Conservation (phyloP, 2,113 vertebrate genomes). For the Epinephelus fuscoguttatus region DNA sequence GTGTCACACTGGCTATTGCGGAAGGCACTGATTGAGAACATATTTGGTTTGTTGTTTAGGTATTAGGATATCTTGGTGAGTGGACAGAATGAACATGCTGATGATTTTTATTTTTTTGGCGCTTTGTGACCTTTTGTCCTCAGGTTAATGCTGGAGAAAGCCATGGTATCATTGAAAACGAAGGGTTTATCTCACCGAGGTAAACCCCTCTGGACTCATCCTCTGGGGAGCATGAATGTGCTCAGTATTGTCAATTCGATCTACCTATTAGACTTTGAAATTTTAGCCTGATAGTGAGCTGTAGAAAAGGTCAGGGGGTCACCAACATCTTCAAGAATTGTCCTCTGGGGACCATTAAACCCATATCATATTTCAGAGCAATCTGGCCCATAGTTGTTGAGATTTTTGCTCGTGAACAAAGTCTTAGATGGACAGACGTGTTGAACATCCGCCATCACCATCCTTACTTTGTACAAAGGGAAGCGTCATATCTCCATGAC, state of each 20-base stretch:
- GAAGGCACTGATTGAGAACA: neutral
- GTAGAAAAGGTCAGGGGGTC: slow-evolving; percentile 27
- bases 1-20: no score
- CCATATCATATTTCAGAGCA: slow-evolving; percentile 51
- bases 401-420: neutral
- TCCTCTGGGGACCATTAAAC: slow-evolving; percentile 57
- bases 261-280: slow-evolving; percentile 29
- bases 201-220: slow-evolving; percentile 5
- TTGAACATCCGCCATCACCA: neutral
- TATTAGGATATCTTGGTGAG: neutral
- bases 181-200: neutral
- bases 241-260: slow-evolving; percentile 15
- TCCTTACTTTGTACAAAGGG: neutral
- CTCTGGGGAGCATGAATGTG: slow-evolving; percentile 24
- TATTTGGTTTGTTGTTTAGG: neutral
- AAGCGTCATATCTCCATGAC: neutral
- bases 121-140: neutral
- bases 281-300: slow-evolving; percentile 14
- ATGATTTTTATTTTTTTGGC: neutral
- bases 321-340: slow-evolving; percentile 22
- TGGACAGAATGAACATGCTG: neutral
- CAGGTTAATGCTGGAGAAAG: neutral
- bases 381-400: slow-evolving; percentile 24
- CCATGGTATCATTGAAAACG: neutral
- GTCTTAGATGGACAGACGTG: slow-evolving; percentile 1